These are phyloP conservation scores for Ecliptopera silaceata DNA, from an alignment of 2,888 invertebrate species.

Conservation along the genomic window DNA sequence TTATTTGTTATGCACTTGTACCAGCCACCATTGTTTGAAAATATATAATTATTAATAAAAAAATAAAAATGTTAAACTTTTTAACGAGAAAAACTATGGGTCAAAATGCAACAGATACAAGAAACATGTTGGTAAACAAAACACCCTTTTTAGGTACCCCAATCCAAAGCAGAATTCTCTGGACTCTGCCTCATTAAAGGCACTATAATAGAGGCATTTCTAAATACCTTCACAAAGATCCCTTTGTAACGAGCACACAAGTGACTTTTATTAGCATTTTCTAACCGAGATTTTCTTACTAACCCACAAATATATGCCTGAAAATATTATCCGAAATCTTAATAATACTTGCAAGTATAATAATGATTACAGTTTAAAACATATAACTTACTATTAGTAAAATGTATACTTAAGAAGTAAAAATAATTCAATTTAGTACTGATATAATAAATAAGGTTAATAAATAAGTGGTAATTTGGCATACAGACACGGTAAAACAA, in stretches of 20 bases:
- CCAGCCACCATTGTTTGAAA: no score
- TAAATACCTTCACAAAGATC: constrained; percentile 19
- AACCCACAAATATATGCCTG: constrained; percentile 8
- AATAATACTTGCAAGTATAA: no score
- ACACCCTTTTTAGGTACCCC: constrained; percentile 10
- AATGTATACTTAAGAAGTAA: no score
- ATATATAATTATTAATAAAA: no score
- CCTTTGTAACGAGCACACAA: constrained; percentile 13
- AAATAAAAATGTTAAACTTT: neutral
- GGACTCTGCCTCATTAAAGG: constrained; percentile 17
- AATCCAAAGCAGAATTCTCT: constrained; percentile 14
- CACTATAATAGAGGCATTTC: constrained; percentile 12
- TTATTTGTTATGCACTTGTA: no score
- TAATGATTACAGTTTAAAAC: no score
- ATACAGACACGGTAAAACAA: neutral
- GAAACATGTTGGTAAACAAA: constrained; percentile 4
- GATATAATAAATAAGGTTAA: neutral
- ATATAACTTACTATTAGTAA: no score
- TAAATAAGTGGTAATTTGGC: no score
- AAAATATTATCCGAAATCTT: no score
- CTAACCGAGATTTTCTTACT: constrained; percentile 22
- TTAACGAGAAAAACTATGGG: neutral
- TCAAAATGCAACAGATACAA: neutral
- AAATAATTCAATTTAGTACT: neutral
- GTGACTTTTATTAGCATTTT: constrained; percentile 21